These are phyloP conservation scores for Drosophila pseudotalamancana DNA, from an alignment of 2,888 invertebrate species.

Conservation along the genomic window DNA sequence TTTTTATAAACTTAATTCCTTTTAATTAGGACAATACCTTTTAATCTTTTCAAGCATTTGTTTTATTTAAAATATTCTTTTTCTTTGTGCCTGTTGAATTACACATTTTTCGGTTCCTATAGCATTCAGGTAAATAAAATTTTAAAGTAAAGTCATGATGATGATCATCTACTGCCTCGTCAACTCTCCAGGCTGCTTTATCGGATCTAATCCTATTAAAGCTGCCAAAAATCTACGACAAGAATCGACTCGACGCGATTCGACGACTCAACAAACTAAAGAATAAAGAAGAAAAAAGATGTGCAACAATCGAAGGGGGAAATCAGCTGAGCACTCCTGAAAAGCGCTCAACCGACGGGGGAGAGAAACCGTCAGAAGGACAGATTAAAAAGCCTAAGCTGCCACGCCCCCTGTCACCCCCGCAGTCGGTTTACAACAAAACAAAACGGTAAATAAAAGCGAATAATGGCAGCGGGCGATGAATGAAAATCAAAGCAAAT, in stretches of 20 bases:
- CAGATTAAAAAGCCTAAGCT: constrained; percentile 59
- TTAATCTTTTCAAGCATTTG: no score
- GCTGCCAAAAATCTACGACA: constrained; percentile 74
- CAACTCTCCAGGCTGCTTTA: constrained; percentile 29
- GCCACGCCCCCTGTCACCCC: constrained; percentile 11
- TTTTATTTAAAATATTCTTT: background rate
- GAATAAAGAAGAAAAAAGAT: constrained; percentile 8
- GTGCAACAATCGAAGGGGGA: constrained; percentile 15
- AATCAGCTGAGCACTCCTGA: constrained; percentile 15
- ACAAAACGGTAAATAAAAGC: constrained; percentile 69
- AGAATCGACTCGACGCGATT: constrained; percentile 60
- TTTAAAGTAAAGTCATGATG: constrained; percentile 16
- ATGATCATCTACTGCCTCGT: constrained; percentile 29
- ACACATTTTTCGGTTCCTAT: no score
- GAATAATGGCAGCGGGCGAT: constrained; percentile 59
- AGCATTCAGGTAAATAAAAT: background rate
- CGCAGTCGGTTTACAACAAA: constrained; percentile 59
- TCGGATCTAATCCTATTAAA: constrained; percentile 74
- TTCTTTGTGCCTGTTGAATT: constrained; percentile 1
- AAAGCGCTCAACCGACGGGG: constrained; percentile 31
- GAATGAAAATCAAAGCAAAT: constrained; percentile 76
- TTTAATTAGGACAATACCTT: no score
- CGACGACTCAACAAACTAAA: constrained; percentile 9
- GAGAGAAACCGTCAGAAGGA: constrained; percentile 56
- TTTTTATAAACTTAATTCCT: no score